A percentile compares a stretch with the other conserved stretches of the same genome.
phyloP scores from a whole-genome alignment of 1,140 invertebrate genomes.

The Drosophila nebulosa region DNA sequence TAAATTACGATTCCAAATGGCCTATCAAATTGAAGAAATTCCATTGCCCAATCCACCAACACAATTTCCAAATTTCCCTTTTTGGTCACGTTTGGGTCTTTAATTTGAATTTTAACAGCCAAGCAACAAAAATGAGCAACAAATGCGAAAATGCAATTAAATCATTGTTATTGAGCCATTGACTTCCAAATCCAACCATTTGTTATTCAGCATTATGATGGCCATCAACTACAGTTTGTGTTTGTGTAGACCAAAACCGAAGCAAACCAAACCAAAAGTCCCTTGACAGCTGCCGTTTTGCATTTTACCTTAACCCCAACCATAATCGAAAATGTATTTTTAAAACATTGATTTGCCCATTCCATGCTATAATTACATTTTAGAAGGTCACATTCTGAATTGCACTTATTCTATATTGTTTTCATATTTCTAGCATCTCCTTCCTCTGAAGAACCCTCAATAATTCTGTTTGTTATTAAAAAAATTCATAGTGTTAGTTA shows the following conservation, averaged over 20 bases:
- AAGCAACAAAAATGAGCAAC: slow-evolving; percentile 20
- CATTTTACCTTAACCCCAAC: not conserved
- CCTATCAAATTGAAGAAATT: slow-evolving; percentile 52
- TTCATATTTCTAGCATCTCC: not conserved
- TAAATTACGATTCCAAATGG: slow-evolving; percentile 60
- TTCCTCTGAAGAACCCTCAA: no score
- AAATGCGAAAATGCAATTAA: slow-evolving; percentile 48
- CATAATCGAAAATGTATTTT: not conserved
- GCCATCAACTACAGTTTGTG: slow-evolving; percentile 30
- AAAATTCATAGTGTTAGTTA: no score
- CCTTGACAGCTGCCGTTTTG: slow-evolving; percentile 1
- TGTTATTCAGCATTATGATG: slow-evolving; percentile 39
- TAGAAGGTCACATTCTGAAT: not conserved
- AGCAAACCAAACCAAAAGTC: no score
- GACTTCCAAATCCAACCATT: slow-evolving; percentile 41
- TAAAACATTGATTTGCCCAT: not conserved
- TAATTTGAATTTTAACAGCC: slow-evolving; percentile 59
- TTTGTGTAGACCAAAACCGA: slow-evolving; percentile 4
- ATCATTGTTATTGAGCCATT: slow-evolving; percentile 49
- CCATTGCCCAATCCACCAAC: not conserved
- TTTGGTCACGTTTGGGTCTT: slow-evolving; percentile 46
- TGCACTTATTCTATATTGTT: not conserved
- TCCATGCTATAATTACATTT: not conserved
- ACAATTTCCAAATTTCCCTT: slow-evolving; percentile 34
- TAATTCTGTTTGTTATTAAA: no score